Evolutionary conservation across 2,888 invertebrate species (phyloP).

Genomic region (Smittia aterrima): DNA sequence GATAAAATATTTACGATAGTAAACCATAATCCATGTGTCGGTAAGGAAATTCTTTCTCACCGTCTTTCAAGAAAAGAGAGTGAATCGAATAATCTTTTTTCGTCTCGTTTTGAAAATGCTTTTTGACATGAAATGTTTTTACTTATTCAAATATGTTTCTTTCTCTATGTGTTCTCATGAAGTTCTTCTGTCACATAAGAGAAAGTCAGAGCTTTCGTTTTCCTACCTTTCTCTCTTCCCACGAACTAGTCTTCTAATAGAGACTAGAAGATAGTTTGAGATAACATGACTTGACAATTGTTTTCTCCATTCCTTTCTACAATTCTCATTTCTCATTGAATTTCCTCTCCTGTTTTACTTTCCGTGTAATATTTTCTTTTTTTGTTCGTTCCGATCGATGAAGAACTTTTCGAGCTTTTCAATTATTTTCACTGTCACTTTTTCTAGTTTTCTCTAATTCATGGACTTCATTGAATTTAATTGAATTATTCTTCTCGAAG

Average conservation of each 20-base stretch:
- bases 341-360: not conserved
- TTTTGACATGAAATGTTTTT: not conserved
- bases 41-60: slow-evolving; percentile 61
- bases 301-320: not conserved
- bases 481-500: too few relatives aligned
- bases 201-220: not conserved
- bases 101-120: not conserved
- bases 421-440: not conserved
- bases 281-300: slow-evolving; percentile 20
- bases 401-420: not conserved
- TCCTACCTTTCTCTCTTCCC: not conserved
- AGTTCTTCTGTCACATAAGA: not conserved
- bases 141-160: not conserved
- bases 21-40: slow-evolving; percentile 91
- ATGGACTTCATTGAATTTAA: not conserved
- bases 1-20: slow-evolving; percentile 85
- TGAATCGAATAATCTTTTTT: not conserved
- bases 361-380: not conserved
- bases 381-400: not conserved
- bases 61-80: not conserved
- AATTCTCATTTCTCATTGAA: too few relatives aligned
- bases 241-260: not conserved
- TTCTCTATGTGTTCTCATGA: not conserved
- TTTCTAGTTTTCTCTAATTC: not conserved
- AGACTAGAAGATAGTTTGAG: not conserved